A percentile compares a stretch with the other conserved stretches of the same genome.
These are phyloP conservation scores for Carassius auratus DNA, from an alignment of 2,113 vertebrate species.

Conservation along the genomic window DNA sequence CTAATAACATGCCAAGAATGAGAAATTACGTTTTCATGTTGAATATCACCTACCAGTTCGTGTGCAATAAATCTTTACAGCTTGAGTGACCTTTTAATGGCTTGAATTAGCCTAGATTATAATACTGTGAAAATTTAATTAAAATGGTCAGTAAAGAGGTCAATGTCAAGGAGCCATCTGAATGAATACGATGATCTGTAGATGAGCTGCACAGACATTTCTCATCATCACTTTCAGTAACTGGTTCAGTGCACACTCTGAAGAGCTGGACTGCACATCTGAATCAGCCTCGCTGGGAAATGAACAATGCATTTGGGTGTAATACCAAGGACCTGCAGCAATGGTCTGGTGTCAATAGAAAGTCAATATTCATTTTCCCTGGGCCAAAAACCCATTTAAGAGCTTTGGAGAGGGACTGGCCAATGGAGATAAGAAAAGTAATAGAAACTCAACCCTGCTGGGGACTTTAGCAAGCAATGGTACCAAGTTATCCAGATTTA, in stretches of 20 bases:
- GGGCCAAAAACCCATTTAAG: conserved; percentile 25
- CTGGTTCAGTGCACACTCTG: background rate
- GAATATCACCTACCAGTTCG: background rate
- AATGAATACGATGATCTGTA: conserved; percentile 10
- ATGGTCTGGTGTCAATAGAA: conserved; percentile 30
- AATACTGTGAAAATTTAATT: conserved; percentile 22
- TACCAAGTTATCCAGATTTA: conserved; percentile 10
- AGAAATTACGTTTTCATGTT: background rate
- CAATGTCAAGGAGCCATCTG: background rate
- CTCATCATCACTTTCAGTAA: background rate
- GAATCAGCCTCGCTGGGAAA: conserved; percentile 9
- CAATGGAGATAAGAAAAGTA: conserved; percentile 20
- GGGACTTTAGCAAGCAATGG: background rate
- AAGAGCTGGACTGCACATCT: background rate
- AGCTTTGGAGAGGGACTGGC: background rate
- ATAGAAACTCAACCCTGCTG: conserved; percentile 30
- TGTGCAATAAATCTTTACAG: conserved; percentile 14
- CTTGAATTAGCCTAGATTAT: conserved; percentile 20
- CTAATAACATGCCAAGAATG: conserved; percentile 20
- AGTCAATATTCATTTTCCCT: conserved; percentile 54
- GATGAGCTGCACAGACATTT: background rate
- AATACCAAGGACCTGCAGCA: conserved; percentile 8
- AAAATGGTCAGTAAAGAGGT: background rate
- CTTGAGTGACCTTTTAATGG: conserved; percentile 13
- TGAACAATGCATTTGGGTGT: conserved; percentile 2